Conservation (phyloP, 2,888 invertebrate genomes). For the Syritta pipiens region DNA sequence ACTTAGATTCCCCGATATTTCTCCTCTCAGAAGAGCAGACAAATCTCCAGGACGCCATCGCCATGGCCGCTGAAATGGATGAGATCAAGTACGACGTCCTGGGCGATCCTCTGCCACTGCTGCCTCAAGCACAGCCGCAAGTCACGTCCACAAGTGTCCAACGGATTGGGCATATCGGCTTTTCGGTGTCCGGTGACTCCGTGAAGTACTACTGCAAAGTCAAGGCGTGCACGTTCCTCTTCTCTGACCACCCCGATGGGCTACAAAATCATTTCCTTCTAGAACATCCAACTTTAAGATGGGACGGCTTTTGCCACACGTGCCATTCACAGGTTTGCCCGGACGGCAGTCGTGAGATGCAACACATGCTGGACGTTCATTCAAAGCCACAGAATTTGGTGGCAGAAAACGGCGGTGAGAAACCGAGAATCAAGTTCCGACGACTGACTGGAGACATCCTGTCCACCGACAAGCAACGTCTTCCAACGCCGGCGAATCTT, state of each 20-base stretch:
- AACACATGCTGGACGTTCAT: conserved; percentile 74
- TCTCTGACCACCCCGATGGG: conserved; percentile 74
- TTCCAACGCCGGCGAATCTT: neutral
- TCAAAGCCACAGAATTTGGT: too few species aligned
- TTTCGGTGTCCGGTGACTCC: conserved; percentile 43
- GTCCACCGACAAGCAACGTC: conserved; percentile 61
- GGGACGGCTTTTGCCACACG: conserved; percentile 82
- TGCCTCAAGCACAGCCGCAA: conserved; percentile 7
- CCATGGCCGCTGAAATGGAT: conserved; percentile 70
- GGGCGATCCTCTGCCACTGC: conserved; percentile 22
- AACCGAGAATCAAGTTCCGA: conserved; percentile 73
- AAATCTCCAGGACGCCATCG: conserved; percentile 72
- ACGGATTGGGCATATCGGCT: conserved; percentile 74
- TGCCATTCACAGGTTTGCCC: conserved; percentile 76
- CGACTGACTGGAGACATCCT: conserved; percentile 74
- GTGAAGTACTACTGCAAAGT: conserved; percentile 75
- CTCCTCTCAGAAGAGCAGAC: conserved; percentile 67
- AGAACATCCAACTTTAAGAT: conserved; percentile 78
- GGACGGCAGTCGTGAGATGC: conserved; percentile 71
- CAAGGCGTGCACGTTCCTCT: conserved; percentile 75
- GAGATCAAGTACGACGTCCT: conserved; percentile 42
- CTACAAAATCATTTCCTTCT: conserved; percentile 75
- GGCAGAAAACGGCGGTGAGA: conserved; percentile 16
- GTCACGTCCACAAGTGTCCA: conserved; percentile 29
- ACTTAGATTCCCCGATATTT: conserved; percentile 51